These are phyloP conservation scores for Dromiciops gliroides DNA, from an alignment of 2,113 vertebrate species.

Conservation along the genomic window DNA sequence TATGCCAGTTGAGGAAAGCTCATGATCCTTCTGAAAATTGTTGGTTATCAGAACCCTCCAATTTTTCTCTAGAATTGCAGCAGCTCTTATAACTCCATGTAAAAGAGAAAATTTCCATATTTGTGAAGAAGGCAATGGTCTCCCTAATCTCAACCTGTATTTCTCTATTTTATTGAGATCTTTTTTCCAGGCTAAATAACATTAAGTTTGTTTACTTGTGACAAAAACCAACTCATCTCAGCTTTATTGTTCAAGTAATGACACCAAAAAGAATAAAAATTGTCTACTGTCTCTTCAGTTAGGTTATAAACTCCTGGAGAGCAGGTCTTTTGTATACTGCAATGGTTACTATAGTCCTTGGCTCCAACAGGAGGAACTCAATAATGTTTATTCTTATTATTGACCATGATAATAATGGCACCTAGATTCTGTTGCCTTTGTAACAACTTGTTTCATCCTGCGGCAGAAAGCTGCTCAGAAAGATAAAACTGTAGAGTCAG, in stretches of 20 bases:
- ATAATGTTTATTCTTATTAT: not conserved
- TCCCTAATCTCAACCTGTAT: not conserved
- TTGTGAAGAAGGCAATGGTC: not conserved
- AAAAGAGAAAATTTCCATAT: not conserved
- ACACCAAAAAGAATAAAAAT: not conserved
- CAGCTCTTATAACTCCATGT: not conserved
- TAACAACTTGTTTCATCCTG: not conserved
- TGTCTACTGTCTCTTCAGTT: not conserved
- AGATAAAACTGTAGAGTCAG: not conserved
- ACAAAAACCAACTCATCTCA: constrained; percentile 9
- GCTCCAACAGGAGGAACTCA: not conserved
- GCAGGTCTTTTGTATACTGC: not conserved
- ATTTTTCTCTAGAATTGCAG: not conserved
- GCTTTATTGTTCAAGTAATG: not conserved
- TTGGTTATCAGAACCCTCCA: not conserved
- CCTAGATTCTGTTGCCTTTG: not conserved
- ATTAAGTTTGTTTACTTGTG: constrained; percentile 1
- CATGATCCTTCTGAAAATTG: not conserved
- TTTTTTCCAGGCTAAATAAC: not conserved
- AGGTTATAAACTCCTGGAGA: not conserved
- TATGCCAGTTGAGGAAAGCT: not conserved
- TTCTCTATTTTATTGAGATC: not conserved
- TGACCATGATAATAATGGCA: not conserved
- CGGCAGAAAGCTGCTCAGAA: not conserved
- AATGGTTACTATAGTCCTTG: not conserved